Percentiles rank a stretch among this genome's conserved stretches.
phyloP scores from a whole-genome alignment of 2,113 vertebrate genomes.

The Heptranchias perlo region DNA sequence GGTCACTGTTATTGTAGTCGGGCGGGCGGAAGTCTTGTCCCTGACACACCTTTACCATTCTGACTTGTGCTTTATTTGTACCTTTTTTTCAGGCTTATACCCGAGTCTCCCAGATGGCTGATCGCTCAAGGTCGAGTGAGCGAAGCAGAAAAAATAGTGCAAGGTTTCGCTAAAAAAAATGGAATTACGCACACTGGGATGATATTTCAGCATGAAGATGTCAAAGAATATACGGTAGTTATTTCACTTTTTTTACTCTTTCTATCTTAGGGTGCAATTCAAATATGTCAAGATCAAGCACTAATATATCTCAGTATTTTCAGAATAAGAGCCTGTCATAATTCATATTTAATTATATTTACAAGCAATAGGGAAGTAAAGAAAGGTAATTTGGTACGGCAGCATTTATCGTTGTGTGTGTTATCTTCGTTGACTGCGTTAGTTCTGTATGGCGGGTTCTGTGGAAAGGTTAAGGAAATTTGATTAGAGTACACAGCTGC shows the following conservation, averaged over 20 bases:
- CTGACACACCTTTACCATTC: too few relatives aligned
- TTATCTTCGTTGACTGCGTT: background rate
- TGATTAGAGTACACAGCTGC: background rate
- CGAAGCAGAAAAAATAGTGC: slow-evolving; percentile 25
- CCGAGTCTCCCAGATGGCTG: slow-evolving; percentile 30
- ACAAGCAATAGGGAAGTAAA: background rate
- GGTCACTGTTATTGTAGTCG: background rate
- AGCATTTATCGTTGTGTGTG: background rate
- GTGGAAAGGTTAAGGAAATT: background rate
- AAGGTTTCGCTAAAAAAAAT: slow-evolving; percentile 9
- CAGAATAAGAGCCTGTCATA: background rate
- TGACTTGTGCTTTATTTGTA: background rate
- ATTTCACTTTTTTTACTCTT: background rate
- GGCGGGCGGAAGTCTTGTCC: background rate
- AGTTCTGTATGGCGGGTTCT: background rate
- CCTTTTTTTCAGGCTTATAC: slow-evolving; percentile 27
- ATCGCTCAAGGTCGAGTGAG: background rate
- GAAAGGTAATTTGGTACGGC: background rate
- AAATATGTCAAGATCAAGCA: background rate
- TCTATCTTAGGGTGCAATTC: background rate
- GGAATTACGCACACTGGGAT: background rate
- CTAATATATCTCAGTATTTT: background rate
- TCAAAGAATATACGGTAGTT: background rate
- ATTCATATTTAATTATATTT: background rate
- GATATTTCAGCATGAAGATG: background rate